These are phyloP conservation scores for Cantharis lateralis DNA, from an alignment of 2,888 invertebrate species.

Conservation along the genomic window DNA sequence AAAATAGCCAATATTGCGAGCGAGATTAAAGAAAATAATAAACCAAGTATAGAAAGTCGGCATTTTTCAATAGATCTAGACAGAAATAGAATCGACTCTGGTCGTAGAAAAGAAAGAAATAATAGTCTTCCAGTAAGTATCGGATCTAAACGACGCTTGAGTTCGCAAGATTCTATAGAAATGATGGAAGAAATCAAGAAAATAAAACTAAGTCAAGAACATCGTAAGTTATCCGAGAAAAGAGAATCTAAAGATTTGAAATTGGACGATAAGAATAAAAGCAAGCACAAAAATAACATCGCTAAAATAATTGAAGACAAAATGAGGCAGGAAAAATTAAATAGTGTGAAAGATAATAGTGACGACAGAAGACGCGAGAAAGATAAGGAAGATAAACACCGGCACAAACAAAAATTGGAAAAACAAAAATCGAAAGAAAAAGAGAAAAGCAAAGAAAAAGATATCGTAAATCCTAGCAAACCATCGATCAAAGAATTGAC, in stretches of 20 bases:
- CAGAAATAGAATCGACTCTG: conserved; percentile 51
- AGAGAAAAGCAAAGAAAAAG: conserved; percentile 50
- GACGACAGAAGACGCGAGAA: conserved; percentile 55
- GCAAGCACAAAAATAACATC: conserved; percentile 65
- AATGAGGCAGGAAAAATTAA: conserved; percentile 65
- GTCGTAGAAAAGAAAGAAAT: conserved; percentile 65
- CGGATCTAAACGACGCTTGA: conserved; percentile 74
- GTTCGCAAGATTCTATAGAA: conserved; percentile 73
- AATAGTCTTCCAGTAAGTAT: conserved; percentile 68
- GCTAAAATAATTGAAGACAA: conserved; percentile 65
- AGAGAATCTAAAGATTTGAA: conserved; percentile 72
- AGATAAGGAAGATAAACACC: conserved; percentile 44
- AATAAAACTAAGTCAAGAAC: conserved; percentile 61
- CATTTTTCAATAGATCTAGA: conserved; percentile 60
- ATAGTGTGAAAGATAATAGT: conserved; percentile 53
- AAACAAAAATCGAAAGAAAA: conserved; percentile 44
- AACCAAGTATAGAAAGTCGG: conserved; percentile 49
- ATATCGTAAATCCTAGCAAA: conserved; percentile 43
- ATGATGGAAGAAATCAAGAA: conserved; percentile 65
- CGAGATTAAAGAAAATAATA: conserved; percentile 44
- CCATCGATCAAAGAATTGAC: conserved; percentile 40
- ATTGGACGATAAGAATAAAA: conserved; percentile 51
- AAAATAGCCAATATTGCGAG: conserved; percentile 53
- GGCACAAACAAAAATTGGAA: conserved; percentile 43
- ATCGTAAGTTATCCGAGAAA: conserved; percentile 60